phyloP scores from a whole-genome alignment of 2,113 vertebrate genomes.

The human region DNA sequence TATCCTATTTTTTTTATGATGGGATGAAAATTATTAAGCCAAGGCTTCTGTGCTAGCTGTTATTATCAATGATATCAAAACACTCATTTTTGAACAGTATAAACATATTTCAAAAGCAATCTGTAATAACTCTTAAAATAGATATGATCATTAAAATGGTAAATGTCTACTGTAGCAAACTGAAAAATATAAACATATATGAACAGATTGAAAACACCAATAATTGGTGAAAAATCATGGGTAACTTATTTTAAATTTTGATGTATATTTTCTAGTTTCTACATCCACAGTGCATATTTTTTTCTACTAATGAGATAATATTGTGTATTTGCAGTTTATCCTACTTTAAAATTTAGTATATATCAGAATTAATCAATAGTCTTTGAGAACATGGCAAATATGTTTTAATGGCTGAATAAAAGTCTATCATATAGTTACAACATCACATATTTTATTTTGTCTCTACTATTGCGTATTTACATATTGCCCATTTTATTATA shows the following conservation, averaged over 20 bases:
- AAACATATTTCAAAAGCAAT: background rate
- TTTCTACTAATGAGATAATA: background rate
- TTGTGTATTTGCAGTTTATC: background rate
- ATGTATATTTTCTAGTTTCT: background rate
- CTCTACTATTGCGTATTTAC: background rate
- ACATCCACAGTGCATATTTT: background rate
- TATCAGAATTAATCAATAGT: background rate
- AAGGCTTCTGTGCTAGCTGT: background rate
- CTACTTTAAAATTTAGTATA: background rate
- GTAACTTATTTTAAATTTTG: background rate
- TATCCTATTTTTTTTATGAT: background rate
- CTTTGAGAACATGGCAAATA: background rate
- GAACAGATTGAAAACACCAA: background rate
- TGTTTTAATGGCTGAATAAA: background rate
- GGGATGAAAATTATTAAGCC: background rate
- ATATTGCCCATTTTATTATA: background rate
- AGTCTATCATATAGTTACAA: background rate
- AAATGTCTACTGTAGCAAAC: background rate
- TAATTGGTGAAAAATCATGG: background rate
- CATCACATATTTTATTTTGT: background rate
- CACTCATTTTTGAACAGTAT: background rate
- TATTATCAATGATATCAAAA: background rate
- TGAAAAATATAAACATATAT: background rate
- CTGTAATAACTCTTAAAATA: background rate
- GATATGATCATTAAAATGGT: background rate